Conservation (phyloP, 2,797 vertebrate genomes). For the Apogon hyalosoma region DNA sequence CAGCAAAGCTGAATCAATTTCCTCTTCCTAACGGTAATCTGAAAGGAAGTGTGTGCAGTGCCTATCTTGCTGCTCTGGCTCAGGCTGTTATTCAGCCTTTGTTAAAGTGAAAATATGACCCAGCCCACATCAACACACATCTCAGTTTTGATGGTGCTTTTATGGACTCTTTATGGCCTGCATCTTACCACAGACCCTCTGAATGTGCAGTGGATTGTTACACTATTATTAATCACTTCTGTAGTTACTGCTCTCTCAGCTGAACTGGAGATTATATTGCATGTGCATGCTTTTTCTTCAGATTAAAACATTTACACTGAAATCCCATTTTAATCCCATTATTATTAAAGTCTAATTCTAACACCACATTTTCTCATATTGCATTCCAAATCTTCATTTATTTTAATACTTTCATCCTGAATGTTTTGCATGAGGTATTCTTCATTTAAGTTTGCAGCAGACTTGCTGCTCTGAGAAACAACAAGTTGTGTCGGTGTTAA, state of each 20-base stretch:
- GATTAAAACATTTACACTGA: background rate
- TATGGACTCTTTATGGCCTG: constrained; percentile 15
- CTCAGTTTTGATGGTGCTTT: constrained; percentile 26
- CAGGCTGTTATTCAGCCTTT: constrained; percentile 48
- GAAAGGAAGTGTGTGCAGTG: constrained; percentile 53
- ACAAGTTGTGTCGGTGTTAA: constrained; percentile 6
- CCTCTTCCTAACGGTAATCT: constrained; percentile 48
- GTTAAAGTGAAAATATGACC: constrained; percentile 59
- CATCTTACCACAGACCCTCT: constrained; percentile 6
- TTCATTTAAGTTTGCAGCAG: constrained; percentile 6
- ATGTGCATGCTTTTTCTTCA: constrained; percentile 32
- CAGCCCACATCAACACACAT: constrained; percentile 28
- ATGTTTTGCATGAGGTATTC: constrained; percentile 46
- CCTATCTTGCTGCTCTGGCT: constrained; percentile 35
- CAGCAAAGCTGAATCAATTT: constrained; percentile 63
- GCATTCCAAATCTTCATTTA: constrained; percentile 16
- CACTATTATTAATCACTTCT: constrained; percentile 15
- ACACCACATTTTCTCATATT: constrained; percentile 10
- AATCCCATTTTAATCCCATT: constrained; percentile 18
- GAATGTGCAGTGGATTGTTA: background rate
- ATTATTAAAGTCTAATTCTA: constrained; percentile 16
- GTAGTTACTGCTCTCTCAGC: constrained; percentile 1
- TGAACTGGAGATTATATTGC: constrained; percentile 20
- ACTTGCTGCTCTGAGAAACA: background rate
- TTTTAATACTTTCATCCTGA: constrained; percentile 14